A percentile compares a stretch with the other conserved stretches of the same genome.
These are phyloP conservation scores for Carcina quercana DNA, from an alignment of 2,888 invertebrate genomes.

Conservation along the genomic window DNA sequence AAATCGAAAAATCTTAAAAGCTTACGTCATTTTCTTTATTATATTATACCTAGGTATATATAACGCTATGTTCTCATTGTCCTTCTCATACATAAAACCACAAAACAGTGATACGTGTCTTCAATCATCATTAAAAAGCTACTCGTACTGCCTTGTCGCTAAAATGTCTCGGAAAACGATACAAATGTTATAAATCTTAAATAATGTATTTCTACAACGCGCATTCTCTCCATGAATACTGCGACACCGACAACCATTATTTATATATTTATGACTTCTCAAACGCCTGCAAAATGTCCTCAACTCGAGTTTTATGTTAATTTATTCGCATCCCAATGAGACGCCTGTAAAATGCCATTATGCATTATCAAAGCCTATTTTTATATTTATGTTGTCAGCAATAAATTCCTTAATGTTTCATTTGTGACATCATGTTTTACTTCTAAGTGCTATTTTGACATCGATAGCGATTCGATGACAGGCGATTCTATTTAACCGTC, in stretches of 20 bases:
- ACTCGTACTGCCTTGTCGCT: no score
- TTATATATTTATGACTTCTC: conserved; percentile 50
- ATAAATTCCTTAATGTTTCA: conserved; percentile 27
- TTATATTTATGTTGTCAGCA: conserved; percentile 30
- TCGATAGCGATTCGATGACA: background rate
- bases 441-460: background rate
- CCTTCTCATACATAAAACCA: no score
- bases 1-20: no score
- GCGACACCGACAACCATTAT: conserved; percentile 33
- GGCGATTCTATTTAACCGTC: background rate
- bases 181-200: conserved; percentile 38
- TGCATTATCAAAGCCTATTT: conserved; percentile 49
- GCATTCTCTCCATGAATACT: conserved; percentile 30
- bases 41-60: no score
- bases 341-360: conserved; percentile 48
- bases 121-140: no score
- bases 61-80: no score
- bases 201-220: conserved; percentile 28
- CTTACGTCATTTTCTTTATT: no score
- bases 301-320: conserved; percentile 56
- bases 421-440: background rate
- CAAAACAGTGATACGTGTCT: no score
- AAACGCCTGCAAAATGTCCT: conserved; percentile 37
- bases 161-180: background rate
- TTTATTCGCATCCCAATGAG: conserved; percentile 65